These are phyloP conservation scores for Lycophotia porphyrea DNA, from an alignment of 2,888 invertebrate species.

Conservation along the genomic window DNA sequence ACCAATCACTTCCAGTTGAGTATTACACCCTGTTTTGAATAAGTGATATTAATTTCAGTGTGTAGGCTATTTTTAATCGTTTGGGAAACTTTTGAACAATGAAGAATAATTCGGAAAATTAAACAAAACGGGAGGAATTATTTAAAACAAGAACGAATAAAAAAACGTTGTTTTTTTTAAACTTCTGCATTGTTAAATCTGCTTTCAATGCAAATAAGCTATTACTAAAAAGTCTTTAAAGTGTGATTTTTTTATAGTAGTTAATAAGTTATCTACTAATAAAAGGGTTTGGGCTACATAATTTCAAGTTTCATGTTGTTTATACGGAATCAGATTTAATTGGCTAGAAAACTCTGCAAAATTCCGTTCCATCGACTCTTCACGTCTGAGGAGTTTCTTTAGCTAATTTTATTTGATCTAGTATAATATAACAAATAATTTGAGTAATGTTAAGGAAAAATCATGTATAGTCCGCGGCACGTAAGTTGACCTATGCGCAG, in stretches of 20 bases:
- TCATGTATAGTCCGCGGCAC: no score
- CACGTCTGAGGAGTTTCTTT: not conserved
- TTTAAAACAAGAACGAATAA: not conserved
- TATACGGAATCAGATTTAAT: not conserved
- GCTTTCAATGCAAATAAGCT: slow-evolving; percentile 21
- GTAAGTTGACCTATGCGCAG: no score
- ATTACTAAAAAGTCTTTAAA: slow-evolving; percentile 36
- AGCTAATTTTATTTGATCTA: not conserved
- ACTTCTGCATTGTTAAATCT: slow-evolving; percentile 4
- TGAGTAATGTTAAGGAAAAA: not conserved
- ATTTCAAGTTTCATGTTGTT: not conserved
- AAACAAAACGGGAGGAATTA: not conserved
- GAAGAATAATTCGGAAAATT: not conserved
- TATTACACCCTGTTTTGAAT: slow-evolving; percentile 31
- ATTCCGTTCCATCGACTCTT: no score
- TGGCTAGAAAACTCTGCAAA: not conserved
- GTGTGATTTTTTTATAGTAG: slow-evolving; percentile 51
- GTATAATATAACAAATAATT: not conserved
- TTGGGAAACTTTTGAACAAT: not conserved
- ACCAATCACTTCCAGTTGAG: not conserved
- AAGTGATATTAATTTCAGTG: slow-evolving; percentile 26
- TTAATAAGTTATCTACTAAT: not conserved
- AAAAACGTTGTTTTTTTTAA: not conserved
- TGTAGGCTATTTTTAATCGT: not conserved
- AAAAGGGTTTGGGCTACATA: slow-evolving; percentile 7